A percentile compares a stretch with the other conserved stretches of the same genome.
Conservation (phyloP, 2,888 invertebrate species). For the Boloria selene region DNA sequence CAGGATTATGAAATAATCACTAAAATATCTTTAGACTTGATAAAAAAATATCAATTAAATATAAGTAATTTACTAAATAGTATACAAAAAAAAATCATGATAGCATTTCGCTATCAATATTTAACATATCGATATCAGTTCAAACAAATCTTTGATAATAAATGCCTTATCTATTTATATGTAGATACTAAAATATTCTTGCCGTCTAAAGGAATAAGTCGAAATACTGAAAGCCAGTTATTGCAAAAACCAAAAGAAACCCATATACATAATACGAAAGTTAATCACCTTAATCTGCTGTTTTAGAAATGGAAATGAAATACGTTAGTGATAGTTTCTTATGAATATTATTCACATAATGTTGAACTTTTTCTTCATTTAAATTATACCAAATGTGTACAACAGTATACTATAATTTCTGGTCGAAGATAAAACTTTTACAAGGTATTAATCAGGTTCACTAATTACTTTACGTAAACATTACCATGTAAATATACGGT, state of each 20-base stretch:
- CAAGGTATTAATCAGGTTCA: too few relatives aligned
- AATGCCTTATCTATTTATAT: slow-evolving; percentile 7
- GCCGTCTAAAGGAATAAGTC: slow-evolving; percentile 5
- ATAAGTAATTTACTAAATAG: background rate
- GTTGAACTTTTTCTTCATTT: slow-evolving; percentile 33
- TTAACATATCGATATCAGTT: slow-evolving; percentile 28
- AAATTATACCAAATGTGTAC: slow-evolving; percentile 29
- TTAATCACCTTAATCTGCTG: slow-evolving; percentile 8
- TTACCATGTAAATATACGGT: too few relatives aligned
- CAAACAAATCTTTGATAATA: slow-evolving; percentile 12
- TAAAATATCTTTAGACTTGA: background rate
- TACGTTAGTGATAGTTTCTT: slow-evolving; percentile 21
- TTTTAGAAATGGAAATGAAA: slow-evolving; percentile 20
- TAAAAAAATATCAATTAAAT: background rate
- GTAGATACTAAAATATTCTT: background rate
- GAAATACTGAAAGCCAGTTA: slow-evolving; percentile 5
- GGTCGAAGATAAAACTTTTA: slow-evolving; percentile 12
- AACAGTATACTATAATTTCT: slow-evolving; percentile 1
- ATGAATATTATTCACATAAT: slow-evolving; percentile 19
- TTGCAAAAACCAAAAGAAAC: slow-evolving; percentile 17
- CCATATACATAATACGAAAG: slow-evolving; percentile 17
- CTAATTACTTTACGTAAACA: too few relatives aligned
- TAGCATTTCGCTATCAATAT: slow-evolving; percentile 18
- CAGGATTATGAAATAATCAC: slow-evolving; percentile 21
- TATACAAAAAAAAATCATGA: slow-evolving; percentile 2